Evolutionary conservation across 2,113 vertebrate genomes (phyloP).

Genomic region (Phylloscopus trochiloides): DNA sequence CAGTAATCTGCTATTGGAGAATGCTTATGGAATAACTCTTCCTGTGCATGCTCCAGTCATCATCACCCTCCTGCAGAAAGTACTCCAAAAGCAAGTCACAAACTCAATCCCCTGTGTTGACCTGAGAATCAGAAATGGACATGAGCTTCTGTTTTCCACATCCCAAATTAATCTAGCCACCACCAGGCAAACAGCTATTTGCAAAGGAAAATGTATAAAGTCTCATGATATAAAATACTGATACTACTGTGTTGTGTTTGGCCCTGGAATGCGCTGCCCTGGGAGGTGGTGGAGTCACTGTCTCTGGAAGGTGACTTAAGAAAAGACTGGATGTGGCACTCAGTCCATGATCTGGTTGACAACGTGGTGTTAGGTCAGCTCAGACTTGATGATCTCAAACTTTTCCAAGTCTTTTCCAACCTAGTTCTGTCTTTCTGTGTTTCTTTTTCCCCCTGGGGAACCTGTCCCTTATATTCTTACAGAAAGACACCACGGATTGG

Average conservation of each 20-base stretch:
- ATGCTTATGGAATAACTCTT: not conserved
- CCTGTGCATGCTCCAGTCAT: not conserved
- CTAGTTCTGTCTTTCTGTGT: not conserved
- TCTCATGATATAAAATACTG: not conserved
- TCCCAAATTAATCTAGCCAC: not conserved
- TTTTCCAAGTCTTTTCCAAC: not conserved
- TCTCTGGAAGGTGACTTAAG: not conserved
- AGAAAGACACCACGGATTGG: not conserved
- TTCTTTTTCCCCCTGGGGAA: rapidly evolving
- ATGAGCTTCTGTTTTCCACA: not conserved
- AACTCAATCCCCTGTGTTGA: not conserved
- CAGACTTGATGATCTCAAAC: rapidly evolving
- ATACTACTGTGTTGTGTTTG: not conserved
- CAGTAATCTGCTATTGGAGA: not conserved
- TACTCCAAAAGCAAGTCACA: not conserved
- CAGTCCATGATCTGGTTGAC: not conserved
- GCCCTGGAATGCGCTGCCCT: not conserved
- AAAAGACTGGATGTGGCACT: not conserved
- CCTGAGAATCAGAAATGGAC: not conserved
- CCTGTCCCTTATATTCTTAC: not conserved
- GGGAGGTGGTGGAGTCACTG: not conserved
- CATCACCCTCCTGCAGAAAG: not conserved
- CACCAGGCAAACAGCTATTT: not conserved
- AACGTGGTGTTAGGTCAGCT: not conserved
- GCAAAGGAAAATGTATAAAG: not conserved